A percentile compares a stretch with the other conserved stretches of the same genome.
Evolutionary conservation across 92 coral and sea anemone species (phyloP).

Genomic region (Porites evermanni): DNA sequence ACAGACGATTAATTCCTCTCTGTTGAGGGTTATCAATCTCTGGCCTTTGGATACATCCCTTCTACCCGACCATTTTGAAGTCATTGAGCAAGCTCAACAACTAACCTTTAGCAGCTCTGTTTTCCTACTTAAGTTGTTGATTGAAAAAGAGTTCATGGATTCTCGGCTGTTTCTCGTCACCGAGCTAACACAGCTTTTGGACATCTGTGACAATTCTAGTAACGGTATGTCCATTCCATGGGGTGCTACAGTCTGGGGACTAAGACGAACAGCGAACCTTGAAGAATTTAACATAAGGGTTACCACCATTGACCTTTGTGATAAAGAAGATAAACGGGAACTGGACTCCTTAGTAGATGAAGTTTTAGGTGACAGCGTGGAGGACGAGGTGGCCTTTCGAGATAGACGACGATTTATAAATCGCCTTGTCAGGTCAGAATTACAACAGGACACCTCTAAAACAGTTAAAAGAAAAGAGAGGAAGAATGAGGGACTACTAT

Average conservation of each 20-base stretch:
- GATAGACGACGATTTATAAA: conserved; percentile 65
- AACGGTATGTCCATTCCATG: conserved; percentile 51
- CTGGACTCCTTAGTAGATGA: conserved; percentile 51
- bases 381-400: conserved; percentile 71
- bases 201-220: not conserved
- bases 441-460: not conserved
- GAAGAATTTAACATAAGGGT: conserved; percentile 54
- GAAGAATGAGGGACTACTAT: not conserved
- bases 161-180: conserved; percentile 60
- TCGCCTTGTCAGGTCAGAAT: conserved; percentile 34
- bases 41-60: conserved; percentile 62
- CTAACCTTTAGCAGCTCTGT: conserved; percentile 57
- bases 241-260: conserved; percentile 73
- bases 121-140: conserved; percentile 48
- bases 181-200: conserved; percentile 38
- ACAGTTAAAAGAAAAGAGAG: not conserved
- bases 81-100: conserved; percentile 54
- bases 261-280: conserved; percentile 71
- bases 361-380: conserved; percentile 29
- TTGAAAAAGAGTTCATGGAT: conserved; percentile 6
- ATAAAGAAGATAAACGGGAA: conserved; percentile 34
- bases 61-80: conserved; percentile 10
- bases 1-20: not conserved
- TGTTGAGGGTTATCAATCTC: conserved; percentile 61
- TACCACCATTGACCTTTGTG: conserved; percentile 53